These are phyloP conservation scores for Magallana angulata DNA, from an alignment of 1,140 invertebrate genomes.

Conservation along the genomic window DNA sequence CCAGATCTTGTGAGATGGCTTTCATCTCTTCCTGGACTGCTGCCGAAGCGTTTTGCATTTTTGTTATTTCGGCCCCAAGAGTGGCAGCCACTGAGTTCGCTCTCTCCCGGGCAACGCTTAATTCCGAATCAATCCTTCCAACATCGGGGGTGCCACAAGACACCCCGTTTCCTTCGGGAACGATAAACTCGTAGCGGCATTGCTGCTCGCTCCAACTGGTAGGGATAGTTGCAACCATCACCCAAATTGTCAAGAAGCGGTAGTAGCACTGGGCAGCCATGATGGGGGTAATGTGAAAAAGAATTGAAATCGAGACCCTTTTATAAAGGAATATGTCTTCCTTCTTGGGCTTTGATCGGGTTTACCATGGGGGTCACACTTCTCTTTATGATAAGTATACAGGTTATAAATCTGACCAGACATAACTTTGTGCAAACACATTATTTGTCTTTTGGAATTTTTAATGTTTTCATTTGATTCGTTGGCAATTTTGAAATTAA, in stretches of 20 bases:
- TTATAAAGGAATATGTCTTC: constrained; percentile 6
- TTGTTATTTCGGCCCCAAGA: constrained; percentile 5
- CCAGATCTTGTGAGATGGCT: background rate
- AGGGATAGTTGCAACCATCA: background rate
- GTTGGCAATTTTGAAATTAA: no score
- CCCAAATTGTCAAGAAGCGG: background rate
- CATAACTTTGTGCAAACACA: no score
- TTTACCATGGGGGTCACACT: background rate
- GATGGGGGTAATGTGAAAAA: background rate
- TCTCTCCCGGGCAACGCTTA: background rate
- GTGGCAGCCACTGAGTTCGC: background rate
- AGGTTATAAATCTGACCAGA: no score
- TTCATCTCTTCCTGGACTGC: constrained; percentile 7
- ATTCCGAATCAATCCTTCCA: background rate
- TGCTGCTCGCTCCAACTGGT: background rate
- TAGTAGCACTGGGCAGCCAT: background rate
- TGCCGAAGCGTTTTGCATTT: background rate
- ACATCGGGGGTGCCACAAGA: background rate
- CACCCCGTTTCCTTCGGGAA: constrained; percentile 1
- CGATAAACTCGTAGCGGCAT: constrained; percentile 10
- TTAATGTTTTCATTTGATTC: no score
- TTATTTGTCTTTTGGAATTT: no score
- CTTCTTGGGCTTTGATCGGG: background rate
- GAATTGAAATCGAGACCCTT: background rate
- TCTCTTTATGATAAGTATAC: no score